Base-by-base conservation (phyloP, 1,140 invertebrate species). In the Scaptodrosophila lebanonensis region DNA sequence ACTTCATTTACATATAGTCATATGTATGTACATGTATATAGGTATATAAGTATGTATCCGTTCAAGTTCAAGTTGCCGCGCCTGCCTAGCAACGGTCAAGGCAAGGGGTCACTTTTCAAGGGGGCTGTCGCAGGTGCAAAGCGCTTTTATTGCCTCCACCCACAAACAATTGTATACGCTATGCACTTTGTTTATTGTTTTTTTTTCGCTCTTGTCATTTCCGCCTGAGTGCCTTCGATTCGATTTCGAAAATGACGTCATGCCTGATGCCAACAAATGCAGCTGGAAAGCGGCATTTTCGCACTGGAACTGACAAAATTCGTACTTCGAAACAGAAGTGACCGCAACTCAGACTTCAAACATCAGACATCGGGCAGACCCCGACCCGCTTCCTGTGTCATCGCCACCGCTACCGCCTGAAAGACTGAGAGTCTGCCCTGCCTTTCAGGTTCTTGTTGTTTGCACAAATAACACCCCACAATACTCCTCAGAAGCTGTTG, bases 191-290 rank as follows among this genome's bases (percentile, higher is more conserved):
- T 77, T 68, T 77, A 68, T 67, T 59, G 79, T 79, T 72, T 64
- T 32, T 30, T 65, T 39, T 50, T 49, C 29, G 38, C 43, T 42
- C 25, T 15, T 30, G 5, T 13, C 45, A 9, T 12, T 47, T 11
- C 12, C 30, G 17, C 13, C 9, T n/a, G n/a, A n/a, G n/a, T n/a
- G n/a, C n/a, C n/a, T 48, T 29, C 36, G 40, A 60, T 82, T 82
- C 62, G 54, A 75, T 32, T n/a, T 82, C 75, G 75, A 82, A 82
- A 64, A 56, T 82, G 75, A 82, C 75, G 75, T 82, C 75, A 82
- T 83, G 51, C 35, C 11, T 38, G 13, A 32, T 40, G 33, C 16
- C 54, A 32, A 39, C 60, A 73, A 77, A 16, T 79, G 75, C 75
- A 79, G 54, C 38, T 66, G 69, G 75, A 79, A 79, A 68, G 51